Evolutionary conservation across 92 coral and sea anemone genomes (phyloP), one percentile per base, ranked within the genome.

Genomic region (Phymanthus crucifer): DNA sequence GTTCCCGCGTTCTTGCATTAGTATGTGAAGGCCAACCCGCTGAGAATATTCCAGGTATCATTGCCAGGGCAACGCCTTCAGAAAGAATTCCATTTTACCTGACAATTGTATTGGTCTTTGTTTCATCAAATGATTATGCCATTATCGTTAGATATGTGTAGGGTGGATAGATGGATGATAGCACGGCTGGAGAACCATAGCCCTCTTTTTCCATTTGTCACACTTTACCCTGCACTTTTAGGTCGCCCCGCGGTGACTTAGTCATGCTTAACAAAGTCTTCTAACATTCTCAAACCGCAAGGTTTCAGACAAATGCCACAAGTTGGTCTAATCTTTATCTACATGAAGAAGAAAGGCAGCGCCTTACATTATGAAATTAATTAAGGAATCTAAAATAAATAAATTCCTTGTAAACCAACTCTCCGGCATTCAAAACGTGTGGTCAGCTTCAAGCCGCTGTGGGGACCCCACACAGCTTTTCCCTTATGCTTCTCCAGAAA

Each of bases 41-140:
- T 36, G 2, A n/a, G n/a, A n/a, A 68, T n/a, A 35, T 70, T 40
- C 46, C 45, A 40, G 45, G 74, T 34, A 40, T 23, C 74, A 70
- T 70, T 26, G 12, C 31, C 45, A 70, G 43, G 74, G 34, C 33
- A 5, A 70, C 74, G 47, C 74, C 74, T 70, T 32, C 19, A 34
- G 21, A 32, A 34, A 35, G 47, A 70, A 70, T 70, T 70, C 74
- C 34, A 35, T 12, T 35, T 70, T 19, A 35, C 45, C 74, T n/a
- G 47, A 70, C 19, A 54, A 34, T 35, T 16, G 74, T 21, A 35
- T 70, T 70, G 45, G 23, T 18, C 50, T 70, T 70, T 70, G 74
- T 32, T 26, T 32, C 26, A 3, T 35, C 74, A 35, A 19, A 24
- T 31, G 43, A 68, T 68, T 68, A n/a, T n/a, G 43, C 32, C 37